Base-by-base conservation (phyloP, 2,797 vertebrate species). In the Premnoplex brunnescens region DNA sequence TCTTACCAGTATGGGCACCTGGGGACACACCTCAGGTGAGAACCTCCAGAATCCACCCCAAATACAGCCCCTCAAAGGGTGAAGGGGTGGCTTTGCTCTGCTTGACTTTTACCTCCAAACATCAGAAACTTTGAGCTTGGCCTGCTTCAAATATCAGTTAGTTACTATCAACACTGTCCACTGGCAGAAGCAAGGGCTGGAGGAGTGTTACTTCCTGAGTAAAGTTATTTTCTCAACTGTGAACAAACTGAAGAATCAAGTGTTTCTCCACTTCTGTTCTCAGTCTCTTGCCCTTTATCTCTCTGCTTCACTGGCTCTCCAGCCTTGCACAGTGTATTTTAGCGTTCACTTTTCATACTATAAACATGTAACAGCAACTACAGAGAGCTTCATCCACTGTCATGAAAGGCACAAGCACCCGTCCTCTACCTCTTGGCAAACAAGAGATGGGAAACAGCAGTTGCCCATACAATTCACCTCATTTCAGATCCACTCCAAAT, bases 1-100 rank as follows among this genome's bases (percentile, higher is more conserved):
- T 37, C 19, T 51, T 26, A 4, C n/a, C 0, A 2, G 39, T 22
- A 22, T 3, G 15, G 6, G 11, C 62, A 27, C 34, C 21, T 24
- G 39, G 44, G 36, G 34, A 51, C 14, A 43, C 20, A 43, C 20
- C 37, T 56, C 46, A 4, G 19, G 20, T 3, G 32, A 48, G 18
- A 75, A 27, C 36, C 49, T 59, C 23, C 76, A 59, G 39, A 51
- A 23, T 17, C 36, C 39, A 26, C 20, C n/a, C 48, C 48, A 39
- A 24, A 44, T 12, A 10, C 13, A n/a, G 22, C 20, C n/a, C 17
- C 3, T 54, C 46, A 41, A 68, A 43, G 41, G 48, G 10, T 64
- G 37, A 37, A 43, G 36, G 32, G 46, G 12, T 30, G 24, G 8
- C 46, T 75, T 56, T 85, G 36, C 30, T 58, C 46, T 73, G 51